Evolutionary conservation across 1,140 invertebrate species (phyloP), one percentile per base, ranked within the genome.

Genomic region (Cyrtorhinus lividipennis): DNA sequence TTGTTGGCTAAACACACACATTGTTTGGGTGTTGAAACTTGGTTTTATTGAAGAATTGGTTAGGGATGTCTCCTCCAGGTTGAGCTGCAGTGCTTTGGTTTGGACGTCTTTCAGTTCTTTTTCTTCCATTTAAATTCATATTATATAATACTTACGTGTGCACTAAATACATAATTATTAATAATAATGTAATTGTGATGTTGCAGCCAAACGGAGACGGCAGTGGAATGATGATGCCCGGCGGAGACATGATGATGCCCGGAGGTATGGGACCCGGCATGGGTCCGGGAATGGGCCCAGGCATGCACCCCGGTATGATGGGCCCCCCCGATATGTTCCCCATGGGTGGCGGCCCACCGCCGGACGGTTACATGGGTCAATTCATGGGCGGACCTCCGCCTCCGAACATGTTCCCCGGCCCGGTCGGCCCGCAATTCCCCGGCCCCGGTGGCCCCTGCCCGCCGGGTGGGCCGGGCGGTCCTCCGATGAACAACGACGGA

Each of bases 241-340:
- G 38, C 2, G 30, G 30, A 10, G 38, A 53, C 44, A 53, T 59
- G 24, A 56, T 25, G 60, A 61, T 61, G 30, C 13, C 13, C 5
- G 12, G 18, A 10, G 24, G 27, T 12, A 38, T 26, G 24, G 18
- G 25, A 2, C 30, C 60, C 20, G 38, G 38, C 12, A 61, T 61
- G 60, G 22, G n/a, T 20, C 56, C 56, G 8, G 13, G 13, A 3
- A 18, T 24, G 30, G 22, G 27, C 20, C 60, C 60, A 24, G 53
- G 23, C 46, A 30, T 57, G 46, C 65, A 48, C 22, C 61, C 62
- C 20, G 65, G 63, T 38, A 61, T 66, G 45, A 56, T 66, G 48
- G 62, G 62, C 2, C 62, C 65, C n/a, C 62, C 59, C 10, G 62
- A 62, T 1, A 66, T 66, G 56, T 45, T 20, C 25, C 59, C 61